Evolutionary conservation across 2,113 vertebrate genomes (phyloP), one percentile per base, ranked within the genome.

Genomic region (Aleadryas rufinucha): DNA sequence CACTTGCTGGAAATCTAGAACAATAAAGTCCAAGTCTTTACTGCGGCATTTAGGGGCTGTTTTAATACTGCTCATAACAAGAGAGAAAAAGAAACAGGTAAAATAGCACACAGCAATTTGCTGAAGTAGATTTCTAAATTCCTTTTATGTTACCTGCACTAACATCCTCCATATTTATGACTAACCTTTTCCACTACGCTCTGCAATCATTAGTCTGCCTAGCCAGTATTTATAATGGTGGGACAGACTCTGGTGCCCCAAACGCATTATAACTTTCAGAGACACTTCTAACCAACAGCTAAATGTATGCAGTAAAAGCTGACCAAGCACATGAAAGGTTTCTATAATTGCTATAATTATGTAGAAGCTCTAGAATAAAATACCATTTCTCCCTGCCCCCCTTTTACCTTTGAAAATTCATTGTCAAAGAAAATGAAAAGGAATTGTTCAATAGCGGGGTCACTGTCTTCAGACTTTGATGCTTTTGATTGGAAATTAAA

Each of bases 281-380:
- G 82, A 59, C 79, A 71, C 82, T 89, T 93, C 86, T 68, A 92
- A 71, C 79, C 72, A 87, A 66, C 64, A 94, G 56, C 52, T 78
- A 88, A 95, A 92, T 0, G 4, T 89, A 45, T 30, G 61, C 80
- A 90, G 64, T 94, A 93, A 96, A 92, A 96, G 83, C 83, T 96
- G 95, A 96, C 93, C 96, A 94, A 95, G 90, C 87, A 88, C 88
- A 87, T 90, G 66, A 95, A 95, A 95, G 90, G 83, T 92, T 96
- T 93, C 88, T 89, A 78, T 96, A 96, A 97, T 97, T 93, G 76
- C 90, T 95, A 59, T 95, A 96, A 96, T 96, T 96, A 94, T 90
- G 86, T 70, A 81, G 80, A 78, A 92, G 83, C 79, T 92, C 93
- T 95, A 93, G 76, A 95, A 93, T 94, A 93, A 96, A 96, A 78